Conservation (phyloP, 1,140 invertebrate genomes). For the Heliconius eleuchia region DNA sequence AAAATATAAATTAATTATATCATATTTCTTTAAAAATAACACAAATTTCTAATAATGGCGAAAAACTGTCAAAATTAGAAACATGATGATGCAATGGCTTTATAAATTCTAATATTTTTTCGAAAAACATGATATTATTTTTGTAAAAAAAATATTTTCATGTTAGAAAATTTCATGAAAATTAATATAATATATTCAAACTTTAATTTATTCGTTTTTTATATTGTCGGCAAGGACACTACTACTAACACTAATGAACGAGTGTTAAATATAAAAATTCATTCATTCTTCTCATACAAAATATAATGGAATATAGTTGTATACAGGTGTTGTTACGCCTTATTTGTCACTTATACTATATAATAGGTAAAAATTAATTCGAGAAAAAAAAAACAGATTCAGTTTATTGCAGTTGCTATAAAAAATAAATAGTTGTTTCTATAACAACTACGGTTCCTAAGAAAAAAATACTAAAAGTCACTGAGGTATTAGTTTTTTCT, state of each 20-base stretch:
- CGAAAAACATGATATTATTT: neutral
- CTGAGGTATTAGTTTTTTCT: neutral
- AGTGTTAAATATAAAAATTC: neutral
- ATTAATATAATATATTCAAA: neutral
- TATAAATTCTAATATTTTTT: neutral
- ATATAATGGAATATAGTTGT: slow-evolving; percentile 15
- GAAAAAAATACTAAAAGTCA: neutral
- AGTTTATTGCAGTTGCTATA: neutral
- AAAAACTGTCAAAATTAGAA: neutral
- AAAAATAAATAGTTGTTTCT: neutral
- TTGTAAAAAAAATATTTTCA: no score
- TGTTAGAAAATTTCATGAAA: no score
- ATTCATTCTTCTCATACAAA: neutral
- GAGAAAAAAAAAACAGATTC: neutral
- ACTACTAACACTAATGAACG: neutral
- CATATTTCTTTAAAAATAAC: neutral
- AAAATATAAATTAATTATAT: neutral
- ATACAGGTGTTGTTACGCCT: neutral
- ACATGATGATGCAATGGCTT: neutral
- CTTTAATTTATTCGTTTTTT: neutral
- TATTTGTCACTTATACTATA: no score
- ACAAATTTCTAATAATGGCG: neutral
- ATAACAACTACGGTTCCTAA: neutral
- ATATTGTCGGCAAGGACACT: neutral
- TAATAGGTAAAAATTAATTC: neutral